Evolutionary conservation across 1,140 invertebrate species (phyloP), one percentile per base, ranked within the genome.

Genomic region (Zaprionus capensis): DNA sequence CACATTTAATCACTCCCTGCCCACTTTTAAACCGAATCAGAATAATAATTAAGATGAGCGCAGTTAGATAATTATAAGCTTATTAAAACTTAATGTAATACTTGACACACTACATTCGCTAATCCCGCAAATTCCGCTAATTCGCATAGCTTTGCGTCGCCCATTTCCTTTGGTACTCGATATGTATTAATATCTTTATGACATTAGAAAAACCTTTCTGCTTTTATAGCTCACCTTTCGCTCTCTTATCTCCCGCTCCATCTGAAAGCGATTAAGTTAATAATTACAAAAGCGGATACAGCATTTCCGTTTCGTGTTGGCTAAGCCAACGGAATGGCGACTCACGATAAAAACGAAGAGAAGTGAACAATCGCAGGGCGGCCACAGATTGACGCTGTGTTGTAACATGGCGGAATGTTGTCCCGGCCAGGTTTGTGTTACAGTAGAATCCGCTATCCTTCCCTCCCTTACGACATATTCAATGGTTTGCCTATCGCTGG

Each of bases 361-460:
- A 36, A 51, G 46, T 51, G 61, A 64, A 53, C 44, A 64, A 72
- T 49, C 46, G 38, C 41, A 15, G 51, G 31, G n/a, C 17, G 41
- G 41, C 41, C 51, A 31, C 70, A 64, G 80, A 81, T 77, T 81
- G 51, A 69, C 69, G 62, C 55, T 65, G 71, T 69, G 80, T 65
- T 51, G 46, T 4, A 24, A 49, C 67, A 51, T 67, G 20, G 51
- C 24, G 59, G 63, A 12, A 64, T 41, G 61, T 80, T 81, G 70
- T 17, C 24, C 49, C 28, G 78, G 64, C n/a, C 49, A 41, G 78
- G 67, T 69, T 75, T 78, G 57, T n/a, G 38, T 41, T 41, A 41
- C 38, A 15, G 38, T 41, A 34, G 31, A 34, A 9, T 34, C 31
- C 31, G 31, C 31, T 41, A n/a, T 41, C 14, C 14, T 41, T 5